Evolutionary conservation across 2,113 vertebrate genomes (phyloP).

Genomic region (Indicator maculatus): DNA sequence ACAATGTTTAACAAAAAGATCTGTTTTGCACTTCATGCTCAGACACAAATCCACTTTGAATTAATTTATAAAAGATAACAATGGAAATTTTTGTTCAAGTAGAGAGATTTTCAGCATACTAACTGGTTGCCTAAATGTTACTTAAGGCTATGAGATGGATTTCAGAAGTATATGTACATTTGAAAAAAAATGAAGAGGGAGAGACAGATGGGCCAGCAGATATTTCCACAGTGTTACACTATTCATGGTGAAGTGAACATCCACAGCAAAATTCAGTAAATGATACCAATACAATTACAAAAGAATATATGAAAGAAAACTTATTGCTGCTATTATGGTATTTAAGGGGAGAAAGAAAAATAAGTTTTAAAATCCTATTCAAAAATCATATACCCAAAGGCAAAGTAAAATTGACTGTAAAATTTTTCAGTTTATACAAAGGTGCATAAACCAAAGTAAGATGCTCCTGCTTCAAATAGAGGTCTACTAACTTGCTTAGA

Average conservation of each 20-base stretch:
- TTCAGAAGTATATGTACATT: neutral
- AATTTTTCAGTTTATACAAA: neutral
- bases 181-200: neutral
- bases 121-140: neutral
- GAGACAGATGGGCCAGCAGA: neutral
- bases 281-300: neutral
- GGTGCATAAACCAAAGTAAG: neutral
- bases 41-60: neutral
- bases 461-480: neutral
- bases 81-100: neutral
- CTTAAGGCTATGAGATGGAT: neutral
- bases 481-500: neutral
- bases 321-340: neutral
- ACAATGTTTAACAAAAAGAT: neutral
- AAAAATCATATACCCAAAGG: neutral
- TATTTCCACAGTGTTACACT: neutral
- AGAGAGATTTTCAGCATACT: neutral
- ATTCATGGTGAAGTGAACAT: neutral
- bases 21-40: neutral
- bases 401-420: neutral
- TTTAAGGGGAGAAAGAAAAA: neutral
- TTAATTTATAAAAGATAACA: neutral
- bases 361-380: neutral
- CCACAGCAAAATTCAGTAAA: neutral
- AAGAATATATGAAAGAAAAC: neutral